These are phyloP conservation scores for Andrena bicolor DNA, from an alignment of 2,888 invertebrate genomes.

Conservation along the genomic window DNA sequence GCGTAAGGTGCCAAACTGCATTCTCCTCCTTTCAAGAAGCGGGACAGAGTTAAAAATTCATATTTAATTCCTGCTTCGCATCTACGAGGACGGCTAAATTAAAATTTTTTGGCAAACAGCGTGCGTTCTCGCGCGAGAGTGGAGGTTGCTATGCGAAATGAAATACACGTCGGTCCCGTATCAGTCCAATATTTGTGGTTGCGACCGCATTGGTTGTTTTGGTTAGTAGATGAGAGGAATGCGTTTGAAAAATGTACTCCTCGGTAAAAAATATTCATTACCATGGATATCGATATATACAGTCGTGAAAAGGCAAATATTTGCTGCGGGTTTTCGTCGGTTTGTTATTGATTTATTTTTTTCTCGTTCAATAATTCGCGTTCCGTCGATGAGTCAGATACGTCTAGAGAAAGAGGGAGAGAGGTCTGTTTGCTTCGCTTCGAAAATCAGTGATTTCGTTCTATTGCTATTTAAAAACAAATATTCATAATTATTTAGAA, in stretches of 20 bases:
- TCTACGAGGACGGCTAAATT: constrained; percentile 56
- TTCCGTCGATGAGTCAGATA: not conserved
- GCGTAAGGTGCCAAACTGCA: not conserved
- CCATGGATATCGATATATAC: constrained; percentile 52
- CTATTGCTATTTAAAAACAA: too few relatives aligned
- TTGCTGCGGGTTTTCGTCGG: constrained; percentile 50
- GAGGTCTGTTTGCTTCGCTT: constrained; percentile 9
- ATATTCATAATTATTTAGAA: too few relatives aligned
- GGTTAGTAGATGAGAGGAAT: constrained; percentile 62
- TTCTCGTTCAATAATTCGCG: constrained; percentile 15
- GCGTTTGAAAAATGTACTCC: constrained; percentile 52
- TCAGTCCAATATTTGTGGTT: constrained; percentile 65
- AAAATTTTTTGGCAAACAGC: constrained; percentile 64
- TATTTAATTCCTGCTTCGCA: constrained; percentile 58
- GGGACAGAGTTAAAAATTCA: constrained; percentile 42
- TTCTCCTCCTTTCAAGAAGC: not conserved
- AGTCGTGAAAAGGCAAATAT: constrained; percentile 62
- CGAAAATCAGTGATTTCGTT: not conserved
- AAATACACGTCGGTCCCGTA: constrained; percentile 64
- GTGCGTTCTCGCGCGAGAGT: constrained; percentile 13
- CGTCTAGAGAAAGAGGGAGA: too few relatives aligned
- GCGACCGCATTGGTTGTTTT: constrained; percentile 65
- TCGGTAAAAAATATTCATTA: constrained; percentile 68
- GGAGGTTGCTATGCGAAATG: constrained; percentile 48
- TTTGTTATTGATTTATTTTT: constrained; percentile 44